Evolutionary conservation across 2,888 invertebrate genomes (phyloP).

Genomic region (Galeopsomyia nigrocyanea): DNA sequence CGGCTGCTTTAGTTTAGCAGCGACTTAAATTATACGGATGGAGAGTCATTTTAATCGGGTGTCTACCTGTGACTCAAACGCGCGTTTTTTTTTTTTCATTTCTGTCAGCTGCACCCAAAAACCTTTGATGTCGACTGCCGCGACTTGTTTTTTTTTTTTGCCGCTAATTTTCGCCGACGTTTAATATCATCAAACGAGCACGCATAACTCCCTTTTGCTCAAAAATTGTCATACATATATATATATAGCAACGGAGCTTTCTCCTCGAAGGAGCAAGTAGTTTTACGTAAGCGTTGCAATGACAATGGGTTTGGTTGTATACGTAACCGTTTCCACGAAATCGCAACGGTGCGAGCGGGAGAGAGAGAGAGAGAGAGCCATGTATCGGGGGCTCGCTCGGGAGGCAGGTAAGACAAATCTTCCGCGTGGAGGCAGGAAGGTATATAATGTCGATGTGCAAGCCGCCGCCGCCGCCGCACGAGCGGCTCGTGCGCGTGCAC

Average conservation of each 20-base stretch:
- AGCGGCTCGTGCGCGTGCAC: not conserved
- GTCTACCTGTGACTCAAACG: constrained; percentile 29
- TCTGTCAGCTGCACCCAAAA: no score
- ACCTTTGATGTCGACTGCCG: no score
- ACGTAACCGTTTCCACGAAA: constrained; percentile 5
- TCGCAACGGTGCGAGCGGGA: not conserved
- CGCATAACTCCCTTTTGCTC: no score
- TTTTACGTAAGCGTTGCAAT: no score
- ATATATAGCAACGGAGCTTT: no score
- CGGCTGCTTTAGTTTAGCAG: constrained; percentile 48
- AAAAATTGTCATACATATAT: no score
- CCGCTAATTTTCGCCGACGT: no score
- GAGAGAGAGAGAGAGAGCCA: constrained; percentile 21
- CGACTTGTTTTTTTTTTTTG: no score
- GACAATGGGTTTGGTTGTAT: no score
- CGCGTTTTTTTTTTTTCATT: no score
- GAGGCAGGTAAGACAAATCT: not conserved
- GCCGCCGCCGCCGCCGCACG: not conserved
- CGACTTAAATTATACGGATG: constrained; percentile 37
- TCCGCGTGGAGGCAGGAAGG: not conserved
- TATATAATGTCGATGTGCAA: not conserved
- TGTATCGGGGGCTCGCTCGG: constrained; percentile 1
- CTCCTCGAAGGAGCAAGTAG: no score
- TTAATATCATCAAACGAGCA: no score
- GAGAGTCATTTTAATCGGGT: constrained; percentile 38